A percentile compares a stretch with the other conserved stretches of the same genome.
Conservation (phyloP, 2,888 invertebrate genomes). For the Xylota sylvarum region DNA sequence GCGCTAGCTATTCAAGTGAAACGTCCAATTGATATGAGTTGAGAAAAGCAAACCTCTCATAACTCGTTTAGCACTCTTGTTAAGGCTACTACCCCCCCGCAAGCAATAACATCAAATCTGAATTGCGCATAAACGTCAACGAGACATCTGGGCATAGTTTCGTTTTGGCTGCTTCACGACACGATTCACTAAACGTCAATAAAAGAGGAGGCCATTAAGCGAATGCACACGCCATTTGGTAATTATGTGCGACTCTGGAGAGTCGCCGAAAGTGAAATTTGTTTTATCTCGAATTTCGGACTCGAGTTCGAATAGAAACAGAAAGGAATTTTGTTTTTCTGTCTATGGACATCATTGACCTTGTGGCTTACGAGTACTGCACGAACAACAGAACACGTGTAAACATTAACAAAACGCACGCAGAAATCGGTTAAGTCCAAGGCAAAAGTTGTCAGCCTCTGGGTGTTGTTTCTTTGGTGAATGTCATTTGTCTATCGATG, state of each 20-base stretch:
- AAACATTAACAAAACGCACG: constrained; percentile 25
- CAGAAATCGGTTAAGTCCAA: constrained; percentile 48
- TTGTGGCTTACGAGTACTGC: constrained; percentile 35
- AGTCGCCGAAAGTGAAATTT: constrained; percentile 27
- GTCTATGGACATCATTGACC: constrained; percentile 27
- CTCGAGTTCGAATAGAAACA: neutral
- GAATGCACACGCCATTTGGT: constrained; percentile 52
- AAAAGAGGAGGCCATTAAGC: constrained; percentile 28
- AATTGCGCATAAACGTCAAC: constrained; percentile 45
- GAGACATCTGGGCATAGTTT: constrained; percentile 27
- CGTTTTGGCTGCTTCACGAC: neutral
- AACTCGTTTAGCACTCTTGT: constrained; percentile 50
- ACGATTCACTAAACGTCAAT: constrained; percentile 54
- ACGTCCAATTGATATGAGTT: constrained; percentile 23
- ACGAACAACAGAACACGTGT: neutral
- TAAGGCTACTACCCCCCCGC: neutral
- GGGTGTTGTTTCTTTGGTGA: neutral
- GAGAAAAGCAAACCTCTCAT: constrained; percentile 26
- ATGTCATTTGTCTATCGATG: constrained; percentile 23
- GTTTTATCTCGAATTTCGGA: neutral
- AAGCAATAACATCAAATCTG: constrained; percentile 2
- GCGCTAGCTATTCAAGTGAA: constrained; percentile 15
- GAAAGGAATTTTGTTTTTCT: constrained; percentile 14
- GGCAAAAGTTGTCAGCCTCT: constrained; percentile 1
- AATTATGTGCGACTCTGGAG: constrained; percentile 16